These are phyloP conservation scores for Drosophila paracracens DNA, from an alignment of 2,888 invertebrate species.

Conservation along the genomic window DNA sequence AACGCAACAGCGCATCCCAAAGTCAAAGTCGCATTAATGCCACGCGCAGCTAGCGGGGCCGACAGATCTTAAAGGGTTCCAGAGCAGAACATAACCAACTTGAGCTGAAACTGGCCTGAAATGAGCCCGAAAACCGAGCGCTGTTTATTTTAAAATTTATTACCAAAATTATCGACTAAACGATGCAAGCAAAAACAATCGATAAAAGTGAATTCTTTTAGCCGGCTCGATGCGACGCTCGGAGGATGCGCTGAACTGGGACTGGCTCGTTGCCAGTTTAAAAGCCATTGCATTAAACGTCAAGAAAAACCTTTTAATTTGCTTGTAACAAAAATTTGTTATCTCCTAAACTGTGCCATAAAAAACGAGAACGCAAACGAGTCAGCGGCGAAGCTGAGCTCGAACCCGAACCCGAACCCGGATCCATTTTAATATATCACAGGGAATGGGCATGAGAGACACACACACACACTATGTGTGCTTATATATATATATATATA, in stretches of 20 bases:
- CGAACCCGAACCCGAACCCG: slow-evolving; percentile 39
- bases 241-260: slow-evolving; percentile 22
- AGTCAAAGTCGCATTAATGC: slow-evolving; percentile 39
- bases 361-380: slow-evolving; percentile 76
- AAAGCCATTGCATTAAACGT: slow-evolving; percentile 76
- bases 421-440: slow-evolving; percentile 82
- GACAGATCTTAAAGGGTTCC: slow-evolving; percentile 42
- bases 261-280: slow-evolving; percentile 55
- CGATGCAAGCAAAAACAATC: slow-evolving; percentile 83
- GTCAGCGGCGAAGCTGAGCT: slow-evolving; percentile 21
- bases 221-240: slow-evolving; percentile 23
- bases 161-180: slow-evolving; percentile 83
- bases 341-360: slow-evolving; percentile 83
- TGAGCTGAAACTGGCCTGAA: slow-evolving; percentile 18
- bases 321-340: slow-evolving; percentile 83
- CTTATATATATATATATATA: not conserved
- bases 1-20: slow-evolving; percentile 18
- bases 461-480: slow-evolving; percentile 3
- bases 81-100: slow-evolving; percentile 10
- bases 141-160: slow-evolving; percentile 82
- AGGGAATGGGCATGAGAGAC: slow-evolving; percentile 34
- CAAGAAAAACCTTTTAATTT: slow-evolving; percentile 84
- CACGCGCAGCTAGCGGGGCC: slow-evolving; percentile 39
- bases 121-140: slow-evolving; percentile 46
- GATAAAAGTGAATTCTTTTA: slow-evolving; percentile 81